These are phyloP conservation scores for Sebastes kiyomatsui DNA, from an alignment of 2,797 vertebrate species.

Conservation along the genomic window DNA sequence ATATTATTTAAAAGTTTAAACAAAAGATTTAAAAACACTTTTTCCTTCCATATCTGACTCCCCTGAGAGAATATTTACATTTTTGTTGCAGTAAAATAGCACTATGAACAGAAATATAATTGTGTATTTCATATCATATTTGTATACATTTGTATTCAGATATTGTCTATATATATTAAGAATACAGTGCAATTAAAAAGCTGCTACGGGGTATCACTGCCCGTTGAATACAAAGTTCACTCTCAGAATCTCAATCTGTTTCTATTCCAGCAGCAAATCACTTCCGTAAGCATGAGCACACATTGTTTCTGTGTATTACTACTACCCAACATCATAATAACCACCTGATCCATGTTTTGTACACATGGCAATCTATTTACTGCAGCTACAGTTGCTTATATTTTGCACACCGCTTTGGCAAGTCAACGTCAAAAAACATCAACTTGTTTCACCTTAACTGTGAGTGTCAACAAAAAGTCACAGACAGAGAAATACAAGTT, in stretches of 20 bases:
- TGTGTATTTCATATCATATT: neutral
- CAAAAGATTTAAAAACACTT: neutral
- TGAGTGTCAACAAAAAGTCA: neutral
- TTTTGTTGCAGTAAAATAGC: neutral
- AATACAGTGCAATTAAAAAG: neutral
- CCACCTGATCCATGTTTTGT: constrained; percentile 22
- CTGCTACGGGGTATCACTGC: neutral
- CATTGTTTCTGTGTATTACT: neutral
- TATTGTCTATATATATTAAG: neutral
- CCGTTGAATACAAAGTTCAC: neutral
- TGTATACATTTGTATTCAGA: neutral
- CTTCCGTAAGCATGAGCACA: neutral
- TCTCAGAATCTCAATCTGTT: constrained; percentile 8
- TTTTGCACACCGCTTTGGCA: neutral
- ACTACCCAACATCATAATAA: neutral
- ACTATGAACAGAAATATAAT: neutral
- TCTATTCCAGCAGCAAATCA: constrained; percentile 3
- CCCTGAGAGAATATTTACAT: neutral
- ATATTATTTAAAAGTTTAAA: neutral
- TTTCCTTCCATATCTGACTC: neutral
- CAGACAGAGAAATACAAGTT: neutral
- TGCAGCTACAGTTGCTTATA: neutral
- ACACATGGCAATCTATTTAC: constrained; percentile 24
- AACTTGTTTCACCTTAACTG: neutral
- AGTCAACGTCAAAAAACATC: neutral